These are phyloP conservation scores for Cephus spinipes DNA, from an alignment of 2,888 invertebrate species.

Conservation along the genomic window DNA sequence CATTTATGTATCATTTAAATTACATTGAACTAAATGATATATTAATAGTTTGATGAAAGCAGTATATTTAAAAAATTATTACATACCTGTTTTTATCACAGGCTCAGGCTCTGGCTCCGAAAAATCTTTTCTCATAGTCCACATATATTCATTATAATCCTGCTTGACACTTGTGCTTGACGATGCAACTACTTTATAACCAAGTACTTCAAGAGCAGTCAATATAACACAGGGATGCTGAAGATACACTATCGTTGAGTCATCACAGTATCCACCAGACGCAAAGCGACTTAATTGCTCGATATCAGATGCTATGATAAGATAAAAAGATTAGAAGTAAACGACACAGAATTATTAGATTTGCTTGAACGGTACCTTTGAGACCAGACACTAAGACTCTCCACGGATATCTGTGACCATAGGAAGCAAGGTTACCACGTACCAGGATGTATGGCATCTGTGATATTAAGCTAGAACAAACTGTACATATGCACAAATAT, in stretches of 20 bases:
- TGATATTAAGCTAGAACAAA: constrained; percentile 41
- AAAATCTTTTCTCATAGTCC: constrained; percentile 93
- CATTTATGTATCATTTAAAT: not conserved
- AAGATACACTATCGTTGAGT: constrained; percentile 86
- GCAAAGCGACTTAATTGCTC: constrained; percentile 86
- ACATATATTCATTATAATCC: constrained; percentile 92
- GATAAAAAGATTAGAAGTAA: constrained; percentile 26
- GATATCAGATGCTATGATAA: constrained; percentile 78
- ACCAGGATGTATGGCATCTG: constrained; percentile 91
- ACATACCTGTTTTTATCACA: constrained; percentile 53
- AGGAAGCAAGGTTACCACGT: constrained; percentile 88
- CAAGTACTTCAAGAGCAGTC: constrained; percentile 87
- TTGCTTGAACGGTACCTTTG: constrained; percentile 73
- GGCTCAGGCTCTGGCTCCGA: constrained; percentile 81
- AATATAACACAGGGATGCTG: constrained; percentile 90
- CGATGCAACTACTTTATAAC: constrained; percentile 89
- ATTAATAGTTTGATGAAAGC: not conserved
- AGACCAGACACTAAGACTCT: constrained; percentile 88
- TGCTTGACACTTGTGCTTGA: constrained; percentile 88
- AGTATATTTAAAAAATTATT: not conserved
- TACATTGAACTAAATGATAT: not conserved
- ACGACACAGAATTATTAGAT: not conserved
- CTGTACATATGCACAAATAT: constrained; percentile 30
- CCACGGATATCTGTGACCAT: constrained; percentile 89
- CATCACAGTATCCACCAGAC: constrained; percentile 86